These are phyloP conservation scores for Urocyon cinereoargenteus DNA, from an alignment of 2,797 vertebrate genomes.

Conservation along the genomic window DNA sequence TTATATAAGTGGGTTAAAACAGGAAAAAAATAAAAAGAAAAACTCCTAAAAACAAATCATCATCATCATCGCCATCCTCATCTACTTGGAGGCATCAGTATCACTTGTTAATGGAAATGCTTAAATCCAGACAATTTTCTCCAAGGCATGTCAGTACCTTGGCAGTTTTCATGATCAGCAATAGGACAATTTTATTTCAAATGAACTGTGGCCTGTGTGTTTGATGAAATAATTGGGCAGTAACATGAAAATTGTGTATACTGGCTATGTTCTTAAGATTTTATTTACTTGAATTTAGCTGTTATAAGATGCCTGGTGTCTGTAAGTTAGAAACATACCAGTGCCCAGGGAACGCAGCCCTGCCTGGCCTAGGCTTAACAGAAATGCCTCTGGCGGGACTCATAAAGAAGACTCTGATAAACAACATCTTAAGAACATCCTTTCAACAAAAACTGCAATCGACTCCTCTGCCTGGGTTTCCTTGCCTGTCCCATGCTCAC, in stretches of 20 bases:
- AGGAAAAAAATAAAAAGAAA: background rate
- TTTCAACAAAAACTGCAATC: conserved; percentile 3
- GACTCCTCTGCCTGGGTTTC: background rate
- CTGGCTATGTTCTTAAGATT: background rate
- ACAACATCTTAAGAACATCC: background rate
- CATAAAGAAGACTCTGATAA: conserved; percentile 40
- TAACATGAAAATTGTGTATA: background rate
- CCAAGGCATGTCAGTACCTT: background rate
- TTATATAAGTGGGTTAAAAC: background rate
- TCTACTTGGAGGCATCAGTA: background rate
- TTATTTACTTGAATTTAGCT: background rate
- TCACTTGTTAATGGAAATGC: background rate
- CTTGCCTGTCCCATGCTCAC: background rate
- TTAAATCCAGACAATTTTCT: background rate
- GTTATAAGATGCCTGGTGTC: background rate
- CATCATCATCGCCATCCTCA: background rate
- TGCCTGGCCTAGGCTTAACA: background rate
- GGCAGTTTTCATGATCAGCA: background rate
- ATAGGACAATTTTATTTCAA: conserved; percentile 18
- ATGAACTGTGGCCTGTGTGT: background rate
- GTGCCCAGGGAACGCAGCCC: background rate
- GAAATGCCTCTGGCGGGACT: conserved; percentile 8
- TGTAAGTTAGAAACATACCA: background rate
- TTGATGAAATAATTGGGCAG: background rate
- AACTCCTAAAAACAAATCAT: background rate